phyloP scores from a whole-genome alignment of 2,888 invertebrate species.

The Dolichopus griseipennis region DNA sequence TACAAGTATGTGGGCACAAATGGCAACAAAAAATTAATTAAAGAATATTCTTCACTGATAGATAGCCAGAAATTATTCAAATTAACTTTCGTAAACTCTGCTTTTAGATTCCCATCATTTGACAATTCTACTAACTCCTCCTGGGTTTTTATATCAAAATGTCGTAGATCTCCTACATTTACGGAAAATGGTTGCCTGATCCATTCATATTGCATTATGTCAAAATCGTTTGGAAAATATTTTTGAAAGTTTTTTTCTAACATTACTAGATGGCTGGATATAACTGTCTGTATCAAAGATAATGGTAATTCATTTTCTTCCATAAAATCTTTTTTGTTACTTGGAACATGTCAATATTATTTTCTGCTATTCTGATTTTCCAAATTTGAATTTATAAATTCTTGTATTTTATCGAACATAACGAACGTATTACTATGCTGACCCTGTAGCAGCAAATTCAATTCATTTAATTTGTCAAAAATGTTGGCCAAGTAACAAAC shows the following conservation, averaged over 20 bases:
- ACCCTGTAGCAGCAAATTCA: neutral
- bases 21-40: too few species aligned
- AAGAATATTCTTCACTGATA: too few species aligned
- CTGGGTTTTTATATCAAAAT: neutral
- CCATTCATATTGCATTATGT: neutral
- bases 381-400: neutral
- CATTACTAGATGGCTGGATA: neutral
- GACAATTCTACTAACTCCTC: neutral
- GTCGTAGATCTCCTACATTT: neutral
- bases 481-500: neutral
- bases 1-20: too few species aligned
- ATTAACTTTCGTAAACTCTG: too few species aligned
- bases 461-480: neutral
- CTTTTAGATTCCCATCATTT: too few species aligned
- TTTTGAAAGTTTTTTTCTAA: neutral
- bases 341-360: neutral
- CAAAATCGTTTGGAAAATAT: neutral
- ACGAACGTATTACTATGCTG: neutral
- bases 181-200: neutral
- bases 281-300: neutral
- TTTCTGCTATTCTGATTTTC: neutral
- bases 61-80: too few species aligned
- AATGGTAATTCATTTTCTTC: constrained; percentile 5
- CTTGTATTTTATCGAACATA: neutral
- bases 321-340: neutral